Evolutionary conservation across 2,797 vertebrate species (phyloP).

Genomic region (Xiphophorus birchmanni): DNA sequence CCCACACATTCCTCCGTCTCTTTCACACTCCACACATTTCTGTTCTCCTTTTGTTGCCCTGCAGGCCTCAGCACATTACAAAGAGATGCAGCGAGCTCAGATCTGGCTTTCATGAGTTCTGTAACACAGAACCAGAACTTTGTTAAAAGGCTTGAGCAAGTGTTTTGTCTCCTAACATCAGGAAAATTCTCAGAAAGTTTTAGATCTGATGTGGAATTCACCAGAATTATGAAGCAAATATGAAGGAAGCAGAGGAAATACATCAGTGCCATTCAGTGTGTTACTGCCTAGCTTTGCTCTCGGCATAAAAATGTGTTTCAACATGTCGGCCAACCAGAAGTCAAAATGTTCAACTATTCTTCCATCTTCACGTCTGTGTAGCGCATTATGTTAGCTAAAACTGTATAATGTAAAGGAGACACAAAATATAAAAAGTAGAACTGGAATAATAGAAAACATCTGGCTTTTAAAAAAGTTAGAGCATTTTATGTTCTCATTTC

Average conservation of each 20-base stretch:
- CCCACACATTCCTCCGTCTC: not conserved
- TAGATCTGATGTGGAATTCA: not conserved
- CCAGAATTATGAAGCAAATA: not conserved
- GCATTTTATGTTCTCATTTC: no score
- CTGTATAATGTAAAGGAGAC: no score
- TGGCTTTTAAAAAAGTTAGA: not conserved
- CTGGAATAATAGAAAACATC: no score
- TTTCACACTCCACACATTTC: not conserved
- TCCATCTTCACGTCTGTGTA: not conserved
- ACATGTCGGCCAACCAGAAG: not conserved
- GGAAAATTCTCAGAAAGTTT: not conserved
- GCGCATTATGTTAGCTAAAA: no score
- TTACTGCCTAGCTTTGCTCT: not conserved
- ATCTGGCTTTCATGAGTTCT: slow-evolving; percentile 3
- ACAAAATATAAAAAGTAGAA: no score
- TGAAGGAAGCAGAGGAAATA: not conserved
- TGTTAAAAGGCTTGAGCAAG: not conserved
- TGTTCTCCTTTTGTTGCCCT: not conserved
- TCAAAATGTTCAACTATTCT: not conserved
- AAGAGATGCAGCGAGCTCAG: not conserved
- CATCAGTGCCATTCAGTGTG: not conserved
- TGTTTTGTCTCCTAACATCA: not conserved
- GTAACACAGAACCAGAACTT: not conserved
- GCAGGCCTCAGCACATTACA: not conserved
- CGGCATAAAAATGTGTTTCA: not conserved